A percentile compares a stretch with the other conserved stretches of the same genome.
Evolutionary conservation across 1,140 invertebrate genomes (phyloP).

Genomic region (Cherax destructor): DNA sequence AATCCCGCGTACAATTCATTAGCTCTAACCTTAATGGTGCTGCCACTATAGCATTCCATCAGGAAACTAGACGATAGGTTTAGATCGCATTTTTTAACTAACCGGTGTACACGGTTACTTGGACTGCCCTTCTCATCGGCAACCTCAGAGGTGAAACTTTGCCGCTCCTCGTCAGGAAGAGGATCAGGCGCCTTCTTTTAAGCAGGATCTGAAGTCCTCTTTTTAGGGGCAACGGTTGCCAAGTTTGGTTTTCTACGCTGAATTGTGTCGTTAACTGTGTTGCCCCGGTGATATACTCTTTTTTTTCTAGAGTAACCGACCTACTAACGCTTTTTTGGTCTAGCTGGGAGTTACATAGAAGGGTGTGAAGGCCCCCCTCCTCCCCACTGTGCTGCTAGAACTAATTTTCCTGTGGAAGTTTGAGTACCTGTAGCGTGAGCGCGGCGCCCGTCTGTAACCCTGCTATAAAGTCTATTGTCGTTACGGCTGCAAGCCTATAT

Average conservation of each 20-base stretch:
- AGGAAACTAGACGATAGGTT: slow-evolving; percentile 24
- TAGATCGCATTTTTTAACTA: slow-evolving; percentile 22
- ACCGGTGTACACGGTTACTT: slow-evolving; percentile 15
- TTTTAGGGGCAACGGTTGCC: neutral
- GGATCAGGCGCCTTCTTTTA: neutral
- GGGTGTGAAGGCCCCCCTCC: slow-evolving; percentile 14
- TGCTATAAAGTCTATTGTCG: slow-evolving; percentile 34
- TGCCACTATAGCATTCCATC: slow-evolving; percentile 20
- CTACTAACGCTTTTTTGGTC: slow-evolving; percentile 55
- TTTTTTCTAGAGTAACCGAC: slow-evolving; percentile 39
- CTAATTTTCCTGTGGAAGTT: slow-evolving; percentile 55
- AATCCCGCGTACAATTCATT: slow-evolving; percentile 44
- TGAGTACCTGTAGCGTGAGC: slow-evolving; percentile 61
- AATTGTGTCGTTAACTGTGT: slow-evolving; percentile 15
- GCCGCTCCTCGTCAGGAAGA: slow-evolving; percentile 5
- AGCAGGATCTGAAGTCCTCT: neutral
- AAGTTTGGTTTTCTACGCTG: slow-evolving; percentile 5
- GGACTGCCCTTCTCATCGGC: slow-evolving; percentile 28
- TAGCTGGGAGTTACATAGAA: slow-evolving; percentile 58
- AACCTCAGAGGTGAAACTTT: neutral
- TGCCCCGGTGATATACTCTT: slow-evolving; percentile 23
- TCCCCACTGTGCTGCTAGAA: slow-evolving; percentile 31
- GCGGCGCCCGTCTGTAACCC: slow-evolving; percentile 64
- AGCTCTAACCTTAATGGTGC: slow-evolving; percentile 18
- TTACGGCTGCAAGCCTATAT: slow-evolving; percentile 30